These are phyloP conservation scores for Atta cephalotes DNA, from an alignment of 1,140 invertebrate genomes.

Conservation along the genomic window DNA sequence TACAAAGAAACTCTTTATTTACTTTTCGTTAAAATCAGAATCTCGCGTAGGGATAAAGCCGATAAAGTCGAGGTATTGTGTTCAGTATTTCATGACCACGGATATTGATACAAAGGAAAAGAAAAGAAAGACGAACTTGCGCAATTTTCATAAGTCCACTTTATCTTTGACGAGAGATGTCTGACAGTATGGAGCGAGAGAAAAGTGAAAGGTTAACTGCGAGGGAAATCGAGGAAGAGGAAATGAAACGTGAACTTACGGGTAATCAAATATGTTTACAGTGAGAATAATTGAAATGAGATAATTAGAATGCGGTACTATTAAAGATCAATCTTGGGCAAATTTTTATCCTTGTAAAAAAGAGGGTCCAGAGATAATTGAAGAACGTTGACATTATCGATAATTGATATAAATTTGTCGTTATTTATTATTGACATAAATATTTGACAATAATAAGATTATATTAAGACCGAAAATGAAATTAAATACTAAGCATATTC, in stretches of 20 bases:
- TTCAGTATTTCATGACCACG: too few species aligned
- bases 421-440: background rate
- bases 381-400: too few species aligned
- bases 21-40: too few species aligned
- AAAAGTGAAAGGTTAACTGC: conserved; percentile 48
- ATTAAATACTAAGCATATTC: too few species aligned
- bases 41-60: too few species aligned
- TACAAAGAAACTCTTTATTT: too few species aligned
- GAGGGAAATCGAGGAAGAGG: conserved; percentile 65
- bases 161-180: conserved; percentile 40
- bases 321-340: too few species aligned
- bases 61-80: too few species aligned
- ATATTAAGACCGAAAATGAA: too few species aligned
- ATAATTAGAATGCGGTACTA: background rate
- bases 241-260: conserved; percentile 70
- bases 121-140: background rate
- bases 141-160: background rate
- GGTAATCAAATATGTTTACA: conserved; percentile 61
- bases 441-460: background rate
- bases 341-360: too few species aligned
- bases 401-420: too few species aligned
- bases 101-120: background rate
- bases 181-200: conserved; percentile 63
- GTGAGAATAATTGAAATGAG: background rate
- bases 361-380: too few species aligned